Evolutionary conservation across 1,140 invertebrate genomes (phyloP).

Genomic region (Manduca sexta): DNA sequence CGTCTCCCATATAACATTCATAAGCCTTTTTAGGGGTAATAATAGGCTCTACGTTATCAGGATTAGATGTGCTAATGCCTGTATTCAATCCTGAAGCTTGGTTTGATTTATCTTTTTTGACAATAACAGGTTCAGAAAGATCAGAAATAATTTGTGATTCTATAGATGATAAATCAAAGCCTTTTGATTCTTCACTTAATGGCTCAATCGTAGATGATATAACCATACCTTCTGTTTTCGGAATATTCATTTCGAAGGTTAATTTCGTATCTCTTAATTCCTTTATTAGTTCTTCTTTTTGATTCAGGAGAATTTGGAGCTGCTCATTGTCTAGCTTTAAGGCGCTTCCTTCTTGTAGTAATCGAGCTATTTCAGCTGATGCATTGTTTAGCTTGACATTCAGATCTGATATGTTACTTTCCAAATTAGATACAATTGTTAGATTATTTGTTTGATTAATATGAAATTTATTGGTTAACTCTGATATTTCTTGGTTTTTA

Average conservation of each 20-base stretch:
- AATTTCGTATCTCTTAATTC: constrained; percentile 52
- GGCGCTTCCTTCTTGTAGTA: constrained; percentile 25
- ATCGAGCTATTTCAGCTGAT: constrained; percentile 21
- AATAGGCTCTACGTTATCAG: constrained; percentile 17
- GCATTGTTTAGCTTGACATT: constrained; percentile 24
- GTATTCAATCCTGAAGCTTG: constrained; percentile 29
- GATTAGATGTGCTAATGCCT: not conserved
- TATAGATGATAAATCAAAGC: constrained; percentile 33
- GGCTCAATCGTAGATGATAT: constrained; percentile 64
- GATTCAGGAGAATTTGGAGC: constrained; percentile 24
- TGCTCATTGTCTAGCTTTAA: constrained; percentile 38
- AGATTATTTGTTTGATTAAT: constrained; percentile 32
- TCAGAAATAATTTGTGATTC: constrained; percentile 58
- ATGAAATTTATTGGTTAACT: constrained; percentile 41
- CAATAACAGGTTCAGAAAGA: constrained; percentile 13
- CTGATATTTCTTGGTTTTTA: constrained; percentile 52
- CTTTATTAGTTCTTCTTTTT: constrained; percentile 60
- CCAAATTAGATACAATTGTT: constrained; percentile 28
- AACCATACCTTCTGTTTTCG: constrained; percentile 64
- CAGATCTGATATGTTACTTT: constrained; percentile 38
- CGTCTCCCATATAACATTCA: constrained; percentile 53
- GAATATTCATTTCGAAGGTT: constrained; percentile 65
- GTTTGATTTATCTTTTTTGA: constrained; percentile 17
- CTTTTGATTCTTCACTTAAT: constrained; percentile 31
- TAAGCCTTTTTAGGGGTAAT: constrained; percentile 74